Evolutionary conservation across 2,797 vertebrate genomes (phyloP), one percentile per base, ranked within the genome.

Genomic region (Pseudochaenichthys georgianus): DNA sequence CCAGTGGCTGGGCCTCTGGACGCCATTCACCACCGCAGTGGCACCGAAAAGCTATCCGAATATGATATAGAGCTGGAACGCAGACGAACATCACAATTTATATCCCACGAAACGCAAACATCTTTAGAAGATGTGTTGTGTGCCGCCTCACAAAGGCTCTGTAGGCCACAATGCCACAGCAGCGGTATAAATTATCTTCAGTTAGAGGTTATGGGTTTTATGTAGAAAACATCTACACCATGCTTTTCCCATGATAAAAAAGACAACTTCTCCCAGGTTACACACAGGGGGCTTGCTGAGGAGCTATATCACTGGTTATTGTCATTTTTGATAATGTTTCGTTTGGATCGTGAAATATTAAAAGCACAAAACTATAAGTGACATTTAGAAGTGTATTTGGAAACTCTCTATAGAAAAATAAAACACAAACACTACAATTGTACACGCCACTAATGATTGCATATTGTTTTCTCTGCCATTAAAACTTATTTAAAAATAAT

Each of bases 51-150:
- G 89, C 92, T 83, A 79, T 82, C 86, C 78, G 72, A 93, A 95
- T 94, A 94, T 95, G 93, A 95, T 94, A 90, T 92, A 95, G 89
- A 83, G 91, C 81, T 1, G 68, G 80, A 67, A 75, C 16, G 55
- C 84, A 73, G 87, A 90, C 77, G 52, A 78, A 68, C 82, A 3
- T 41, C 54, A 64, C 52, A 5, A 97, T 97, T 97, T 97, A 97
- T 93, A 89, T 92, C 87, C 94, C 89, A 81, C 83, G 86, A 91
- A 90, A 90, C 79, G 60, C 80, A 88, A 95, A 92, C 90, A 89
- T 94, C 93, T 94, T 94, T 95, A 92, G 89, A 92, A 89, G 91
- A 93, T 90, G 90, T 87, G 89, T 90, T 91, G 89, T 91, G 89
- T 50, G 52, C 84, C 63, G 76, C 73, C 65, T 90, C 85, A 95